These are phyloP conservation scores for Vulpes lagopus DNA, from an alignment of 2,113 vertebrate genomes.

Conservation along the genomic window DNA sequence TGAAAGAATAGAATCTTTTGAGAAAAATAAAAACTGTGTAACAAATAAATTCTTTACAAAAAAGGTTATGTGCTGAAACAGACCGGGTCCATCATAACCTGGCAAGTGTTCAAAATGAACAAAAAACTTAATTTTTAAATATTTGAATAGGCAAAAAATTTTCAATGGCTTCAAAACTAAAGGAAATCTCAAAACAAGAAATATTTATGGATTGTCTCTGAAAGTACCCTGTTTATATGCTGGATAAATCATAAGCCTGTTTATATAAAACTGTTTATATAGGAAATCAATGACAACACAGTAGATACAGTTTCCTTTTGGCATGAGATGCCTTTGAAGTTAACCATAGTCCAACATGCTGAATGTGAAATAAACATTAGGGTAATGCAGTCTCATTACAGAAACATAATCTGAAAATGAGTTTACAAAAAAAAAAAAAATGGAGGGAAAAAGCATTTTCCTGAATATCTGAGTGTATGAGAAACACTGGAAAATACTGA, in stretches of 20 bases:
- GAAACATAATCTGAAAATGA: neutral
- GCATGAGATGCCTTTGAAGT: neutral
- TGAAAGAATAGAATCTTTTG: conserved; percentile 28
- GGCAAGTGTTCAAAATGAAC: neutral
- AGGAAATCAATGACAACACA: neutral
- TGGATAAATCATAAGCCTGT: neutral
- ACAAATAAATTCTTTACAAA: neutral
- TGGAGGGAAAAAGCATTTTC: neutral
- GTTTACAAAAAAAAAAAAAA: neutral
- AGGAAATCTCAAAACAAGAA: neutral
- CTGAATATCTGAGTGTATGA: neutral
- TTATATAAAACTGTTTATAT: neutral
- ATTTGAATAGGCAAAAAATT: neutral
- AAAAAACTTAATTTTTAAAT: conserved; percentile 40
- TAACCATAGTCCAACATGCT: neutral
- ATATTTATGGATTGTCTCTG: neutral
- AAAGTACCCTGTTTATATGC: neutral
- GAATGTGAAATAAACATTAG: conserved; percentile 22
- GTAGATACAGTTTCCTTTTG: neutral
- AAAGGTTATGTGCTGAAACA: neutral
- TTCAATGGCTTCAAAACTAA: neutral
- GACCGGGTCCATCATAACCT: neutral
- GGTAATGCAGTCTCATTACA: neutral
- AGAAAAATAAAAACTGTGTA: conserved; percentile 34
- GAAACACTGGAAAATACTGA: neutral